phyloP scores from a whole-genome alignment of 2,888 invertebrate species.

The Tetheella fluctuosa region DNA sequence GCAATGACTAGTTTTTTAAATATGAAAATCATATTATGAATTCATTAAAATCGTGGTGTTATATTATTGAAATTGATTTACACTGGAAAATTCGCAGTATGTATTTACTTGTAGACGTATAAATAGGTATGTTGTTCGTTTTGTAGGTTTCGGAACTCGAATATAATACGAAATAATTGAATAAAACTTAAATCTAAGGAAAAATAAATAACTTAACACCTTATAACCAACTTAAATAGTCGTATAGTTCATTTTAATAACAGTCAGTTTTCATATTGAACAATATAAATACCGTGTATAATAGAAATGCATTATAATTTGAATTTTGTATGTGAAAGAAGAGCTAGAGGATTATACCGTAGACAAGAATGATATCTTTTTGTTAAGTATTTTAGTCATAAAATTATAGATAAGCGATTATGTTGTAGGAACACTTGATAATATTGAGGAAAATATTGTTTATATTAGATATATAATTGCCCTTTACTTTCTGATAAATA shows the following conservation, averaged over 20 bases:
- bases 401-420: not conserved
- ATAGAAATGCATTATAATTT: not conserved
- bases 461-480: not conserved
- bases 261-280: not conserved
- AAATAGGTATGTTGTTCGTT: not conserved
- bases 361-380: not conserved
- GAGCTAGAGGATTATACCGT: not conserved
- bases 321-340: not conserved
- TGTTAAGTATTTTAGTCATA: not conserved
- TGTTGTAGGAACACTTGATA: not conserved
- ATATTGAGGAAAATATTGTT: not conserved
- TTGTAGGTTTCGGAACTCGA: not conserved
- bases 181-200: not conserved
- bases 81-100: not conserved
- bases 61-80: no score
- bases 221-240: not conserved
- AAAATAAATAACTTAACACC: not conserved
- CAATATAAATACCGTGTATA: not conserved
- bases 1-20: no score
- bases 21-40: no score
- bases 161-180: not conserved
- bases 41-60: no score
- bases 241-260: no score
- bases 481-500: not conserved
- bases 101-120: not conserved